phyloP scores from a whole-genome alignment of 2,797 vertebrate genomes.

The Chaenodraco wilsoni region DNA sequence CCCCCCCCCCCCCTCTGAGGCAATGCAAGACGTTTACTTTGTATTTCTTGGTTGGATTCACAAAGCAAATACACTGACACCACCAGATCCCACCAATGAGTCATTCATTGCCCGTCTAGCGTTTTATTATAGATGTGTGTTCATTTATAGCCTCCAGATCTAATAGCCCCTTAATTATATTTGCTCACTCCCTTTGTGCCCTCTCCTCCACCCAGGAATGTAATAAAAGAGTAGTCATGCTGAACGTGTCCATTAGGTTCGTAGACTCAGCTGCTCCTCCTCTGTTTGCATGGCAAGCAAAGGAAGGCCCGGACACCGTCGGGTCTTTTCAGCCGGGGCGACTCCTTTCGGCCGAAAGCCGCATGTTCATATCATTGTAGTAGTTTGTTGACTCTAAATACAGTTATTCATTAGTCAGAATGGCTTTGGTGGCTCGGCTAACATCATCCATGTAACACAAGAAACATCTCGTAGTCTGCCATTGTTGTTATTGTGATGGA shows the following conservation, averaged over 20 bases:
- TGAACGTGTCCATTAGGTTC: conserved; percentile 6
- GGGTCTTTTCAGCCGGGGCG: too few species aligned
- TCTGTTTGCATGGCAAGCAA: conserved; percentile 74
- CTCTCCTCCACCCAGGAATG: conserved; percentile 4
- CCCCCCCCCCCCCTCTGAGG: conserved; percentile 2
- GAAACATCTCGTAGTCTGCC: too few species aligned
- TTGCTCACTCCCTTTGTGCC: conserved; percentile 22
- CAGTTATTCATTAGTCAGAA: too few species aligned
- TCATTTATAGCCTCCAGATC: conserved; percentile 18
- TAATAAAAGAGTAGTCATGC: conserved; percentile 11
- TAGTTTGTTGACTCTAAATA: too few species aligned
- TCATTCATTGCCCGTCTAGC: conserved; percentile 1
- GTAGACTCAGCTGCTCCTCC: conserved; percentile 19
- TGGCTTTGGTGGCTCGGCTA: too few species aligned
- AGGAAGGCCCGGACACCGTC: conserved; percentile 10
- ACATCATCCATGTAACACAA: too few species aligned
- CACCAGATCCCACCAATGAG: conserved; percentile 2
- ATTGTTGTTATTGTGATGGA: too few species aligned
- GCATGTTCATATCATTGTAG: too few species aligned
- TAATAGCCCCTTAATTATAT: conserved; percentile 42
- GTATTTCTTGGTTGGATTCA: conserved; percentile 10
- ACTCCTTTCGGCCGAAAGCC: too few species aligned
- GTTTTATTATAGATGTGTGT: conserved; percentile 16
- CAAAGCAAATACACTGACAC: conserved; percentile 21
- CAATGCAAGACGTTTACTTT: conserved; percentile 6